Conservation (phyloP, 2,888 invertebrate species). For the Ypsolopha scabrella region DNA sequence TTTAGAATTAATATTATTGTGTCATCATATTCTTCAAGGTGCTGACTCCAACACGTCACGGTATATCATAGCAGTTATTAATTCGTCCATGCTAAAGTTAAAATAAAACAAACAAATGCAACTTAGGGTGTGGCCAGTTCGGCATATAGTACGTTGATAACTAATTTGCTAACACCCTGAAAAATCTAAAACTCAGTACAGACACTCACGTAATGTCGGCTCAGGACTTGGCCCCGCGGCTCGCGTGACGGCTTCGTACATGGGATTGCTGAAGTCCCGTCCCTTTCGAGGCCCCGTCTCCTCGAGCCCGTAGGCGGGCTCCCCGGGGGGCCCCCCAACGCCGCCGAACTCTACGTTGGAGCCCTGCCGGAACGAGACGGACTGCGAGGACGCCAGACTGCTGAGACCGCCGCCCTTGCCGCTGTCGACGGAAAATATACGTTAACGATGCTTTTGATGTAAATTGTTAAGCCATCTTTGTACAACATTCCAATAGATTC, state of each 20-base stretch:
- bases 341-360: conserved; percentile 92
- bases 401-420: conserved; percentile 85
- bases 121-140: too few relatives aligned
- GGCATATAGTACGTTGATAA: too few relatives aligned
- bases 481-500: too few relatives aligned
- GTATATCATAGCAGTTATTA: too few relatives aligned
- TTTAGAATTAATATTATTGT: neutral
- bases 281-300: conserved; percentile 76
- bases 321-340: conserved; percentile 67
- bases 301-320: conserved; percentile 83
- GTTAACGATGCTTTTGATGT: neutral
- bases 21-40: neutral
- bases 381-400: conserved; percentile 86
- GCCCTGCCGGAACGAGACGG: conserved; percentile 93
- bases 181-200: conserved; percentile 2
- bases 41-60: neutral
- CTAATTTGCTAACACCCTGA: neutral
- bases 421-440: conserved; percentile 41
- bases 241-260: conserved; percentile 92
- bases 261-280: conserved; percentile 96
- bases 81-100: too few relatives aligned
- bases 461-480: too few relatives aligned
- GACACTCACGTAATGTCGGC: conserved; percentile 32
- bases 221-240: conserved; percentile 43
- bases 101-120: neutral